phyloP scores from a whole-genome alignment of 2,113 vertebrate genomes.

The Hirundichthys speculiger region DNA sequence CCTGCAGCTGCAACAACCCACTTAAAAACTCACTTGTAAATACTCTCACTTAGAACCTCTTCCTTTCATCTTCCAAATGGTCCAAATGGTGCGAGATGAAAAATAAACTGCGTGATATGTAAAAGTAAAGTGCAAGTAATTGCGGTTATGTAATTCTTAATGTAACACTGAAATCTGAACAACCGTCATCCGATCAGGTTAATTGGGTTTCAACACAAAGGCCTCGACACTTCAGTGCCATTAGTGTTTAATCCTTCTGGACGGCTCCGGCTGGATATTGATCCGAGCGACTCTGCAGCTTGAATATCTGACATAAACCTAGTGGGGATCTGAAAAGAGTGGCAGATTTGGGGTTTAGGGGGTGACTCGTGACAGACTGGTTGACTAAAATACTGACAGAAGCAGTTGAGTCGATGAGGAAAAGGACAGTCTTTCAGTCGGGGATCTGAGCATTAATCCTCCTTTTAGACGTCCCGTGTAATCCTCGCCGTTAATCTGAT shows the following conservation, averaged over 20 bases:
- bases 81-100: too few species aligned
- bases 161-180: too few species aligned
- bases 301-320: slow-evolving; percentile 25
- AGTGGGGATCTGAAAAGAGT: not conserved
- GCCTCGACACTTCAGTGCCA: not conserved
- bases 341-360: slow-evolving; percentile 15
- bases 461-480: not conserved
- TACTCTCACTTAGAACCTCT: too few species aligned
- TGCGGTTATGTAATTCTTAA: too few species aligned
- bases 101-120: too few species aligned
- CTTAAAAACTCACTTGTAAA: too few species aligned
- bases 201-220: not conserved
- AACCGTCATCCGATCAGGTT: too few species aligned
- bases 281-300: slow-evolving; percentile 28
- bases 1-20: too few species aligned
- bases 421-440: slow-evolving; percentile 2
- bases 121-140: too few species aligned
- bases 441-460: not conserved
- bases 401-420: not conserved
- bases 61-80: too few species aligned
- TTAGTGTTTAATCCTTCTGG: slow-evolving; percentile 3
- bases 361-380: slow-evolving; percentile 27
- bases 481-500: not conserved
- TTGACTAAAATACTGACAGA: slow-evolving; percentile 29
- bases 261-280: slow-evolving; percentile 13